These are phyloP conservation scores for Choristoneura rosaceana DNA, from an alignment of 2,888 invertebrate genomes.

Conservation along the genomic window DNA sequence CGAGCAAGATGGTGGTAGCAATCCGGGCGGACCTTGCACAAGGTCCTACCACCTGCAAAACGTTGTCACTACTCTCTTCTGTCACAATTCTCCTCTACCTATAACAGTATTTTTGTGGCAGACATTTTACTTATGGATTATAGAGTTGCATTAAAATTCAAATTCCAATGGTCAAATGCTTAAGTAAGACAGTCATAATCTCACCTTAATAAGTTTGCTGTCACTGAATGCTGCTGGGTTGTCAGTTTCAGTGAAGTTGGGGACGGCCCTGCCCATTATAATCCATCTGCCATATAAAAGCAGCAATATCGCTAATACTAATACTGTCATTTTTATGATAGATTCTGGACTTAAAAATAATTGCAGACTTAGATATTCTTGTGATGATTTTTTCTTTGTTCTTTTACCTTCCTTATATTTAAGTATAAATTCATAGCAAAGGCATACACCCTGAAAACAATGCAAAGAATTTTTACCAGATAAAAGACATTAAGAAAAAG, in stretches of 20 bases:
- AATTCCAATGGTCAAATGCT: too few species aligned
- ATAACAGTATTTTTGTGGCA: too few species aligned
- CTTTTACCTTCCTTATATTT: conserved; percentile 53
- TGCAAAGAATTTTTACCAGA: not conserved
- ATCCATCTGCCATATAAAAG: conserved; percentile 88
- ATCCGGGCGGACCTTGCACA: too few species aligned
- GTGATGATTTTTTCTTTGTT: conserved; percentile 24
- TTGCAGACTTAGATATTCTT: conserved; percentile 22
- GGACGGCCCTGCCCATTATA: conserved; percentile 92
- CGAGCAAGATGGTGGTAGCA: too few species aligned
- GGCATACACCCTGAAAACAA: conserved; percentile 83
- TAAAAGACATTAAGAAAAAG: too few species aligned
- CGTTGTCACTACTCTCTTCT: too few species aligned
- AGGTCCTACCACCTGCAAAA: too few species aligned
- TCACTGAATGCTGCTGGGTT: conserved; percentile 96
- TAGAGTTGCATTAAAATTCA: too few species aligned
- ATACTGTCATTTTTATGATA: conserved; percentile 79
- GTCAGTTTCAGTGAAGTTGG: conserved; percentile 93
- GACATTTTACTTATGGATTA: too few species aligned
- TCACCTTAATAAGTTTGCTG: conserved; percentile 87
- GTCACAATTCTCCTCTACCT: too few species aligned
- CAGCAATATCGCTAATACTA: conserved; percentile 78
- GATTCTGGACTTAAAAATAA: conserved; percentile 43
- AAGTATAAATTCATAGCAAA: conserved; percentile 87
- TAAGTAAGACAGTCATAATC: not conserved